These are phyloP conservation scores for Sylvia atricapilla DNA, from an alignment of 2,113 vertebrate genomes.

Conservation along the genomic window DNA sequence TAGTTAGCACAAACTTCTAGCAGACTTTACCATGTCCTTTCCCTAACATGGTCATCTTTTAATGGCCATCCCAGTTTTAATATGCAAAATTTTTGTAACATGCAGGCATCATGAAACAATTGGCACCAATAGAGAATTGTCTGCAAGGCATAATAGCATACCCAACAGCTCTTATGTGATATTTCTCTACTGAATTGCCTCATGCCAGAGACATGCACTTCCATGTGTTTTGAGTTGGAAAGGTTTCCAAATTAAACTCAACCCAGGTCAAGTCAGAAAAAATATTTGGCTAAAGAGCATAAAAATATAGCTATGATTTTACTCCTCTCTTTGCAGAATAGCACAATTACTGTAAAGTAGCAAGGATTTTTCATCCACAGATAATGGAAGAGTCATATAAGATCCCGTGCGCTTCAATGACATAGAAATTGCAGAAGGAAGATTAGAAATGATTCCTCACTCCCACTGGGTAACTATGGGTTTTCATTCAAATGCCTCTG, in stretches of 20 bases:
- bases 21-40: background rate
- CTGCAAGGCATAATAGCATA: background rate
- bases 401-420: fast-evolving
- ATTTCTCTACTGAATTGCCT: background rate
- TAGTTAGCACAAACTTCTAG: background rate
- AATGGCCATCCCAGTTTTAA: background rate
- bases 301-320: background rate
- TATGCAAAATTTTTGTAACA: background rate
- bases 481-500: background rate
- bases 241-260: background rate
- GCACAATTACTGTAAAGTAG: background rate
- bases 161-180: background rate
- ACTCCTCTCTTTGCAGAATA: background rate
- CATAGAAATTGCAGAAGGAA: background rate
- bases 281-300: background rate
- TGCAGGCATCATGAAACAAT: background rate
- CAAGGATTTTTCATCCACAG: background rate
- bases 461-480: background rate
- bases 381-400: background rate
- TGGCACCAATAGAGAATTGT: background rate
- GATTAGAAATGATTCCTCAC: background rate
- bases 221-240: background rate
- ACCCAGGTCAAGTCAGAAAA: background rate
- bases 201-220: background rate
- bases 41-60: background rate